Base-by-base conservation (phyloP, 2,888 invertebrate genomes). In the Hypselothyrea guttata region DNA sequence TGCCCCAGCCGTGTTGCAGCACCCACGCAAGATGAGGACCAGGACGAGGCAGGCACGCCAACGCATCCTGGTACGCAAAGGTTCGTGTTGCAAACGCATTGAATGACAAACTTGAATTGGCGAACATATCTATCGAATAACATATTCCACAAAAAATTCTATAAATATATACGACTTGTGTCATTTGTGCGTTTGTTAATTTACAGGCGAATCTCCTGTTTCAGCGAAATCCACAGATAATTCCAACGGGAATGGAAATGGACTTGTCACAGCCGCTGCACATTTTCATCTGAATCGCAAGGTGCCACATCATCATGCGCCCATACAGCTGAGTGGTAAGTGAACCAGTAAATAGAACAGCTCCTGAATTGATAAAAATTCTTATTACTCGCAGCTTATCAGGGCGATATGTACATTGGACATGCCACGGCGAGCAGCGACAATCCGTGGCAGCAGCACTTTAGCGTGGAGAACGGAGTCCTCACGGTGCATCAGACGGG, bases 401-500 rank as follows among this genome's bases (percentile, higher is more conserved):
- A 77, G 12, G 88, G 89, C 3, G 89, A 89, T 27, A 78, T 89
- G 67, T 89, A 89, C 42, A 86, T 89, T 51, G 89, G 88, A 1
- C 75, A 86, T 56, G 76, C 84, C 1, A 76, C 95, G 93, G 93
- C 94, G 33, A 79, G 90, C 30, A 78, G 90, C 15, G 91, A 92
- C 51, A 90, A 93, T 1, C 92, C 92, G 0, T 92, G 93, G 91
- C 92, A 92, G 48, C 90, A 92, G 13, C 91, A 93, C 64, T 94
- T 94, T 55, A 91, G 91, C 38, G 90, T 94, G 1, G 88, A 92
- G 35, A 92, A 92, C 59, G 95, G 95, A 0, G 91, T 92, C 46
- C 89, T 95, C 0, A 93, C 93, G 8, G 92, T 95, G 0, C 92
- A 92, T 70, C 93, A 94, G 71, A 89, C 93, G 0, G 96, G 96